phyloP scores from a whole-genome alignment of 1,140 invertebrate species.

The Kradibia gibbosae region DNA sequence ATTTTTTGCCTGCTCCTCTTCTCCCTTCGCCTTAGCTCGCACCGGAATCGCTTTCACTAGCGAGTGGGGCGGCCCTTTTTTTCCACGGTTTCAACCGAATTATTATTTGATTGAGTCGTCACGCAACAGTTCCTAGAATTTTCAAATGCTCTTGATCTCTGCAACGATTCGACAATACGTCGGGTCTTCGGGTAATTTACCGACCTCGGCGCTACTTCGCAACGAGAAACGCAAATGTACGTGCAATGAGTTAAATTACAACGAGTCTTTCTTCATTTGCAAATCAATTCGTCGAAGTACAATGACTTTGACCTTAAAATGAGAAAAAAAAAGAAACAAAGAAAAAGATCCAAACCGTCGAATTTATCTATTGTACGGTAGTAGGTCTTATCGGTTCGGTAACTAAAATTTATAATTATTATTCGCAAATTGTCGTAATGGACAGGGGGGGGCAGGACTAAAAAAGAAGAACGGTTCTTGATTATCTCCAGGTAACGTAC shows the following conservation, averaged over 20 bases:
- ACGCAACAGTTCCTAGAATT: background rate
- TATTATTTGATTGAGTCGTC: background rate
- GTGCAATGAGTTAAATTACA: no score
- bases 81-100: background rate
- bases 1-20: constrained; percentile 14
- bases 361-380: no score
- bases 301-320: no score
- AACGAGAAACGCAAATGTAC: no score
- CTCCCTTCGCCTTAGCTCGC: background rate
- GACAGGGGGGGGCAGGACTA: background rate
- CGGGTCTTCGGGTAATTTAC: background rate
- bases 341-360: no score
- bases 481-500: background rate
- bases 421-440: no score
- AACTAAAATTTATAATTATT: no score
- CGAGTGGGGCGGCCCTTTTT: background rate
- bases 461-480: background rate
- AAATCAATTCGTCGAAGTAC: no score
- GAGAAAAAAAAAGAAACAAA: no score
- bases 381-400: no score
- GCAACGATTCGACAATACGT: background rate
- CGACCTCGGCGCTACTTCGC: no score
- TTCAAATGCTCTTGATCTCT: background rate
- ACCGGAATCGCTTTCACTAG: background rate
- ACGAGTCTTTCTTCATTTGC: no score